phyloP scores from a whole-genome alignment of 2,113 vertebrate genomes.

The Pandion haliaetus region DNA sequence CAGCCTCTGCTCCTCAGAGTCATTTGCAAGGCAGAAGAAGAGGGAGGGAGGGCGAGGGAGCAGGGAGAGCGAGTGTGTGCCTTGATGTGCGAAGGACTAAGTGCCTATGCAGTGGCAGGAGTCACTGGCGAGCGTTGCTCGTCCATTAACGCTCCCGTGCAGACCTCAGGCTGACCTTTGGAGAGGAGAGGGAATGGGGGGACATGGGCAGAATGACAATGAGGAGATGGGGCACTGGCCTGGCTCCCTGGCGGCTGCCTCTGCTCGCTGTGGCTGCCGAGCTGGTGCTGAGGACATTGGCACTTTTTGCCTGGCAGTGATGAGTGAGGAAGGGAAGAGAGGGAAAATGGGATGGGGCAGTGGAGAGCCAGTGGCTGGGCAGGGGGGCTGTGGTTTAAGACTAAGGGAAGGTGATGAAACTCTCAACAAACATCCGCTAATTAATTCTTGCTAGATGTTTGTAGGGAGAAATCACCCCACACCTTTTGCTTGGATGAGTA shows the following conservation, averaged over 20 bases:
- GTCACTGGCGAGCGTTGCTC: background rate
- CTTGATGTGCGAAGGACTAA: slow-evolving; percentile 65
- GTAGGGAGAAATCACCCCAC: background rate
- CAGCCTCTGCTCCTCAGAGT: slow-evolving; percentile 79
- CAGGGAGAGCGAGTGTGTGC: slow-evolving; percentile 10
- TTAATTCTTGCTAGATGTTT: background rate
- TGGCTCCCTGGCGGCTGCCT: background rate
- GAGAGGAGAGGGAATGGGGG: slow-evolving; percentile 35
- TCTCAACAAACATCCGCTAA: background rate
- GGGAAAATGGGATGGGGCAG: background rate
- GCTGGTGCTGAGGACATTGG: background rate
- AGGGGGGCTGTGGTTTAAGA: background rate
- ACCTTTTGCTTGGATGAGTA: fast-evolving
- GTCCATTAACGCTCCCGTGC: slow-evolving; percentile 65
- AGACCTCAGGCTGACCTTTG: slow-evolving; percentile 76
- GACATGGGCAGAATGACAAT: slow-evolving; percentile 73
- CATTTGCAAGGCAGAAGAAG: slow-evolving; percentile 81
- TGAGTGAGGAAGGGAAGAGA: background rate
- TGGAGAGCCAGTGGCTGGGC: fast-evolving
- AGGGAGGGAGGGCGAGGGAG: slow-evolving; percentile 44
- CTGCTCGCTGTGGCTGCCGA: background rate
- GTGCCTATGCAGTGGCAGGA: slow-evolving; percentile 43
- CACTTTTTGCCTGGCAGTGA: fast-evolving
- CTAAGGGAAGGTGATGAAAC: background rate
- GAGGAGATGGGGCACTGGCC: background rate